Evolutionary conservation across 2,113 vertebrate genomes (phyloP).

Genomic region (Galeopterus variegatus): DNA sequence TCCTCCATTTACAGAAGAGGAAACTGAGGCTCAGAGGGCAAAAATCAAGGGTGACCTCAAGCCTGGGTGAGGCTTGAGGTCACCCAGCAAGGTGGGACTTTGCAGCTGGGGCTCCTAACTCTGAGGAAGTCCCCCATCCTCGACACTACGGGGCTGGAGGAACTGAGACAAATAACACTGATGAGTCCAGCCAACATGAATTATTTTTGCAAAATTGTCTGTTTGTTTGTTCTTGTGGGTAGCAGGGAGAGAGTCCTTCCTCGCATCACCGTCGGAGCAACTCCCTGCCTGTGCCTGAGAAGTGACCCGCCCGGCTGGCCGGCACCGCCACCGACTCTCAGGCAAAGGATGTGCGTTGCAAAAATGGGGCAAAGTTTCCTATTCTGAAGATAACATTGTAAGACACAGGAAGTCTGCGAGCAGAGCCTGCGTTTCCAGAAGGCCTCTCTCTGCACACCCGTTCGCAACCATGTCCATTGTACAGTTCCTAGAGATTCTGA

Average conservation of each 20-base stretch:
- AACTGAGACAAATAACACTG: conserved; percentile 1
- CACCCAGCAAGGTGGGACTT: not conserved
- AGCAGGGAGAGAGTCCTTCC: conserved; percentile 35
- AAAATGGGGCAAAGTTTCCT: conserved; percentile 87
- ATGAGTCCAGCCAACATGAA: conserved; percentile 21
- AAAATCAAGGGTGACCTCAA: no score
- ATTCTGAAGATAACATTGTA: conserved; percentile 86
- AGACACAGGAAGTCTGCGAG: conserved; percentile 84
- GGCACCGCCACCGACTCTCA: conserved; percentile 79
- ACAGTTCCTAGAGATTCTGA: conserved; percentile 16
- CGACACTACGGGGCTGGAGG: not conserved
- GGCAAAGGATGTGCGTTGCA: conserved; percentile 86
- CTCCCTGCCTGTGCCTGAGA: conserved; percentile 68
- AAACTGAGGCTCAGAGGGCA: conserved; percentile 50
- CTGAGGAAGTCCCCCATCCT: not conserved
- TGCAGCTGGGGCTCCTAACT: not conserved
- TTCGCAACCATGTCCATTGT: conserved; percentile 64
- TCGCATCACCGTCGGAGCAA: conserved; percentile 32
- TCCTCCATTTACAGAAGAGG: not conserved
- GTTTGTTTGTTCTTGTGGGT: conserved; percentile 76
- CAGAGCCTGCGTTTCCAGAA: conserved; percentile 79
- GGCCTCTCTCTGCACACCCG: conserved; percentile 75
- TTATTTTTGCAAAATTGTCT: conserved; percentile 77
- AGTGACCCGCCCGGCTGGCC: conserved; percentile 80
- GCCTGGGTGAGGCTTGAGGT: no score